Evolutionary conservation across 1,140 invertebrate genomes (phyloP), one percentile per base, ranked within the genome.

Genomic region (Saxidomus purpurata): DNA sequence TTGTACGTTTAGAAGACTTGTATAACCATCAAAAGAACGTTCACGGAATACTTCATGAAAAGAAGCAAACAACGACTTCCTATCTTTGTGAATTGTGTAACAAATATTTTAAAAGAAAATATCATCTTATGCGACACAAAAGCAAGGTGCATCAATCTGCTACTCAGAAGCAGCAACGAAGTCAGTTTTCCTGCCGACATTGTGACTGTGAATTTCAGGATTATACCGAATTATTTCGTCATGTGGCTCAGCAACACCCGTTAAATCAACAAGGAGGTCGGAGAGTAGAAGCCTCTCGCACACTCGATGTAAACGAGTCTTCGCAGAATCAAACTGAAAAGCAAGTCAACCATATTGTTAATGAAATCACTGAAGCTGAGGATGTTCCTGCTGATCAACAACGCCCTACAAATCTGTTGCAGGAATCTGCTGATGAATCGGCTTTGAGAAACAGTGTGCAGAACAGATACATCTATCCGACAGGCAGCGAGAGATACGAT

Each of bases 181-280:
- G 9, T 67, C 25, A 67, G 55, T 85, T 85, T 67, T 71, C 83
- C 63, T 85, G 83, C 67, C 40, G 80, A 22, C 80, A 82, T 38
- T 82, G 80, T 47, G 80, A 82, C 4, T 11, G 80, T 31, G 80
- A 63, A 6, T 82, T 82, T 38, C 28, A 61, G 17, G 38, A 82
- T 2, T 82, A 82, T 63, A 3, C 3, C 17, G 15, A 63, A 61
- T 82, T 82, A 67, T 82, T 82, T 82, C 80, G 43, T 4, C 80
- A 82, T 63, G 80, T 82, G 25, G 63, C 19, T 63, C 4, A 82
- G 25, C 63, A 63, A 6, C 80, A 82, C 38, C 80, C 80, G 9
- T 43, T 82, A n/a, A 63, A 82, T 82, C 55, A 82, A 67, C 80
- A 63, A 82, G 80, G 80, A 61, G 80, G 80, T 11, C 52, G 52